Evolutionary conservation across 2,113 vertebrate species (phyloP), one percentile per base, ranked within the genome.

Genomic region (Lichenostomus cassidix): DNA sequence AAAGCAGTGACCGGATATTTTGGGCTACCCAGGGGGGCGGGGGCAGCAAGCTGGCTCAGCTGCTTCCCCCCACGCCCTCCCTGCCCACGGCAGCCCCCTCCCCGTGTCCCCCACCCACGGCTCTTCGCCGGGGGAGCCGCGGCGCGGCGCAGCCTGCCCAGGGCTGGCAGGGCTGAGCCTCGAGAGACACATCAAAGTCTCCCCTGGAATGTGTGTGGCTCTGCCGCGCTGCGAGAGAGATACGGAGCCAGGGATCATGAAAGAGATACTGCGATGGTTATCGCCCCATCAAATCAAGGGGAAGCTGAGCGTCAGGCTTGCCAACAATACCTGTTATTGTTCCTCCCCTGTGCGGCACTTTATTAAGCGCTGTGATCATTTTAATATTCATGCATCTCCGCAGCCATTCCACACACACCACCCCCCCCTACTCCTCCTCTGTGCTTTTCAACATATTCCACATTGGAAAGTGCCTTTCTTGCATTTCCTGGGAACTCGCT

Each of bases 301-400:
- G 92, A 91, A 84, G 86, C 74, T 86, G 87, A 88, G 83, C 68
- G 41, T 80, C 89, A 50, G 78, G 76, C 95, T 92, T 95, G 94
- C 97, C 97, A 96, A 97, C 97, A 97, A 96, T 97, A 93, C 95
- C 94, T 94, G 95, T 96, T 97, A 96, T 97, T 97, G 97, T 97
- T 97, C 94, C 96, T 92, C 94, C 93, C 91, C 92, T 92, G 85
- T 50, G 29, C 65, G 17, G 89, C 7, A 2, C 89, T 97, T 97
- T 96, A 97, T 97, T 96, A 97, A 97, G 91, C 8, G 12, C 65
- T 95, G 63, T 95, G 91, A 96, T 96, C 23, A 22, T 97, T 96
- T 97, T 96, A 97, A 97, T 97, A 97, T 97, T 97, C 93, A 96
- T 95, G 63, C 58, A 94, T 68, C 92, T 97, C 89, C 27, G 3